Evolutionary conservation across 2,888 invertebrate species (phyloP).

Genomic region (Ischnus inquisitorius): DNA sequence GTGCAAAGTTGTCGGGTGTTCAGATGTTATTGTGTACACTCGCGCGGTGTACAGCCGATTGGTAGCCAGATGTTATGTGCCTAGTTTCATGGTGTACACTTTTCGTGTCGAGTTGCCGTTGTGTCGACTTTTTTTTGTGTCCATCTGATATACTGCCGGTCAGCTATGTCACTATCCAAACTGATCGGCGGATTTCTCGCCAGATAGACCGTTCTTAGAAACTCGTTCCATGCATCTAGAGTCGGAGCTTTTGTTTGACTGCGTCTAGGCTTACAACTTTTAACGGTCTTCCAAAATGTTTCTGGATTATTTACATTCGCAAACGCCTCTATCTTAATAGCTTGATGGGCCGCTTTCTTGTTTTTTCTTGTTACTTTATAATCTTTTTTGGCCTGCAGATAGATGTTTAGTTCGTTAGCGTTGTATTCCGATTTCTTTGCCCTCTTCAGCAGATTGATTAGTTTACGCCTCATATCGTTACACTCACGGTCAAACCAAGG

Average conservation of each 20-base stretch:
- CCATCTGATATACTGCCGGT: no score
- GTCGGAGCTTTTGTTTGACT: not conserved
- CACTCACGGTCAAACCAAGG: not conserved
- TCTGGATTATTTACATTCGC: not conserved
- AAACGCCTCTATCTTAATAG: not conserved
- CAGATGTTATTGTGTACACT: no score
- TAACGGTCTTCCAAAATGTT: not conserved
- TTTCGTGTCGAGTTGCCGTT: no score
- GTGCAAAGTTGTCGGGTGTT: no score
- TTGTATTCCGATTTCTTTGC: not conserved
- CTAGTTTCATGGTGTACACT: no score
- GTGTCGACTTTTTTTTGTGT: no score
- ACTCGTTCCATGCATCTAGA: conserved; percentile 9
- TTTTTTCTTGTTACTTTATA: not conserved
- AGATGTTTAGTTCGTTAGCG: not conserved
- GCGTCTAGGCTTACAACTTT: not conserved
- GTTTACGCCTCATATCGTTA: not conserved
- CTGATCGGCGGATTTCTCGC: not conserved
- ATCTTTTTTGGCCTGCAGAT: not conserved
- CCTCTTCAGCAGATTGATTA: not conserved
- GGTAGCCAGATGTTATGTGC: no score
- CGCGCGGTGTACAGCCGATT: no score
- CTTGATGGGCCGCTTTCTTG: not conserved
- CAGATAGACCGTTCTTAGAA: not conserved
- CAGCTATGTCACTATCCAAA: not conserved